These are phyloP conservation scores for Thaleichthys pacificus DNA, from an alignment of 2,797 vertebrate genomes.

Conservation along the genomic window DNA sequence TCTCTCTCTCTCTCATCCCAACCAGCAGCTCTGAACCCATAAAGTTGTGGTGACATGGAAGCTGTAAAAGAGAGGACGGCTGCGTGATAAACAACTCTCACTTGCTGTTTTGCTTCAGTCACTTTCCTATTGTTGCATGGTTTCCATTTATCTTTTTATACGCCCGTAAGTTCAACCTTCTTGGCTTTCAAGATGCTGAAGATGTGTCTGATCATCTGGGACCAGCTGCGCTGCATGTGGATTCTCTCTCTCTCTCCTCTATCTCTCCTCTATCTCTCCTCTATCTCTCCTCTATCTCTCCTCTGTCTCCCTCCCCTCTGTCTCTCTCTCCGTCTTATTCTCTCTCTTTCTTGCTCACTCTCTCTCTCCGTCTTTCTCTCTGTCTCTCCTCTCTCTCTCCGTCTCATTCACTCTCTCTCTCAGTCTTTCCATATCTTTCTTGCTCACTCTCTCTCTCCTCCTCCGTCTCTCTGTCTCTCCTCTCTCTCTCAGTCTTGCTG, in stretches of 20 bases:
- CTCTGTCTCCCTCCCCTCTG: neutral
- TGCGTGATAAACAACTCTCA: conserved; percentile 19
- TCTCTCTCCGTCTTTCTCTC: neutral
- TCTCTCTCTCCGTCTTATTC: neutral
- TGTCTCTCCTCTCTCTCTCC: neutral
- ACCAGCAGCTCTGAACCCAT: conserved; percentile 9
- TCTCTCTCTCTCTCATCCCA: conserved; percentile 16
- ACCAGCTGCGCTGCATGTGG: conserved; percentile 36
- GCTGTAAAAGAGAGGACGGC: neutral
- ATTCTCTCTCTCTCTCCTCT: conserved; percentile 7
- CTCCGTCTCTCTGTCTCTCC: neutral
- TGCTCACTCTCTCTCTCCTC: neutral
- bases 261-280: neutral
- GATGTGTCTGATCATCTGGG: conserved; percentile 11
- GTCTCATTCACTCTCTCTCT: no score
- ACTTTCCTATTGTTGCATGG: conserved; percentile 21
- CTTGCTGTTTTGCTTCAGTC: neutral
- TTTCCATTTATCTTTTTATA: conserved; percentile 6
- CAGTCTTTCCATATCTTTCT: no score
- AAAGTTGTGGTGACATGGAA: conserved; percentile 7
- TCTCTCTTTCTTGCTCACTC: neutral
- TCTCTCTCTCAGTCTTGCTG: neutral
- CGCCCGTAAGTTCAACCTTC: neutral
- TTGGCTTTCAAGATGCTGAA: neutral
- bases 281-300: neutral